Conservation (phyloP, 2,113 vertebrate genomes). For the Oostethus manadensis region DNA sequence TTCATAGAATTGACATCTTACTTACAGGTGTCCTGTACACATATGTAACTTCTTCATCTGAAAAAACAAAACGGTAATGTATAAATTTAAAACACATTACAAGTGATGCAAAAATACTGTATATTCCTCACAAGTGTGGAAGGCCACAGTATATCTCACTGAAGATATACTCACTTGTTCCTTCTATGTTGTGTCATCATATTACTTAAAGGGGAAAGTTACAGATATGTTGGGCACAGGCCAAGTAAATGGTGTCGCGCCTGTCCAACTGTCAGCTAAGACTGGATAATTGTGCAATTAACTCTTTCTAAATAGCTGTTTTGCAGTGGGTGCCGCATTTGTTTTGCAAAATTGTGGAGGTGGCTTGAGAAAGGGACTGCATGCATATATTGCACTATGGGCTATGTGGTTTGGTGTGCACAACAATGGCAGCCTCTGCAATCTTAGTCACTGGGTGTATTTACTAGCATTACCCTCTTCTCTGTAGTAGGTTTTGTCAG, state of each 20-base stretch:
- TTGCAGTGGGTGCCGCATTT: neutral
- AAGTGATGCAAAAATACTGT: neutral
- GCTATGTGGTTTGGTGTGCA: neutral
- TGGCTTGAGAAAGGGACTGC: no score
- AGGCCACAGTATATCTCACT: no score
- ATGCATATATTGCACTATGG: neutral
- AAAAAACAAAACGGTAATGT: slow-evolving; percentile 34
- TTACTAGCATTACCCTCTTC: slow-evolving; percentile 52
- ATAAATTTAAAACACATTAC: neutral
- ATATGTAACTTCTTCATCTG: slow-evolving; percentile 67
- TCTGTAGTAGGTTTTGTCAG: slow-evolving; percentile 63
- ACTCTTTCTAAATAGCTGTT: no score
- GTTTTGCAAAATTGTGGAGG: no score
- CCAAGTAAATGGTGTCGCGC: neutral
- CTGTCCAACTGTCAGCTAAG: neutral
- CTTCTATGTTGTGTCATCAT: neutral
- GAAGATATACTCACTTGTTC: neutral
- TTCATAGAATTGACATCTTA: slow-evolving; percentile 1
- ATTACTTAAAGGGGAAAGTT: neutral
- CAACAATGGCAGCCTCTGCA: neutral
- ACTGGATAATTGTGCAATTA: neutral
- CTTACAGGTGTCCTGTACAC: slow-evolving; percentile 57
- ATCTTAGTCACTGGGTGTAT: no score
- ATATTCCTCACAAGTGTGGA: neutral
- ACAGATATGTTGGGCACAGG: neutral